Percentiles rank a stretch among this genome's conserved stretches.
Evolutionary conservation across 2,797 vertebrate genomes (phyloP).

Genomic region (Chaenodraco wilsoni): DNA sequence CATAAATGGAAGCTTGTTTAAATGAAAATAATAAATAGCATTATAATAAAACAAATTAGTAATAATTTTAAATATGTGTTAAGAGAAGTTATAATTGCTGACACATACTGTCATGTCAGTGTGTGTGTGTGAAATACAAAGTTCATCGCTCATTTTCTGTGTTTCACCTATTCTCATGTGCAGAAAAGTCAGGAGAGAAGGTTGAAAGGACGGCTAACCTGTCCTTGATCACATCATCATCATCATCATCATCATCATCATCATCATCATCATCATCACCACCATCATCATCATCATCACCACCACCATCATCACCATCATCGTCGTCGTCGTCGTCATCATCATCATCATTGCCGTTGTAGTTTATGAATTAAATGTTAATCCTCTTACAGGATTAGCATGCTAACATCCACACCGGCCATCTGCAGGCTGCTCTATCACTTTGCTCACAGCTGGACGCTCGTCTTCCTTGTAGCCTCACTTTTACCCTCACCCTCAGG

Average conservation of each 20-base stretch:
- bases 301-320: too few relatives aligned
- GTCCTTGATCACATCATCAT: slow-evolving; percentile 39
- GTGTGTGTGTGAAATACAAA: not conserved
- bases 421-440: slow-evolving; percentile 72
- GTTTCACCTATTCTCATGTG: not conserved
- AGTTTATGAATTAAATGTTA: slow-evolving; percentile 81
- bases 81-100: too few relatives aligned
- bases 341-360: slow-evolving; percentile 61
- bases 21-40: not conserved
- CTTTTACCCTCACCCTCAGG: slow-evolving; percentile 78
- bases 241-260: too few relatives aligned
- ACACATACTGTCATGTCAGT: not conserved
- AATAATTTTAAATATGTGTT: not conserved
- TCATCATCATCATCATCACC: too few relatives aligned
- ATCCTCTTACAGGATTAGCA: slow-evolving; percentile 81
- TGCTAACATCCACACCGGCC: slow-evolving; percentile 68
- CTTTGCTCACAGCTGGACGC: slow-evolving; percentile 59
- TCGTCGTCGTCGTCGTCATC: slow-evolving; percentile 28
- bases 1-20: not conserved
- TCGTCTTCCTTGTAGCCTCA: slow-evolving; percentile 46
- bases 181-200: not conserved
- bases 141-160: not conserved
- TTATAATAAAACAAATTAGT: not conserved
- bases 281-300: too few relatives aligned
- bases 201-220: slow-evolving; percentile 32